Conservation (phyloP, 1,140 invertebrate genomes). For the Drosophila arawakana region DNA sequence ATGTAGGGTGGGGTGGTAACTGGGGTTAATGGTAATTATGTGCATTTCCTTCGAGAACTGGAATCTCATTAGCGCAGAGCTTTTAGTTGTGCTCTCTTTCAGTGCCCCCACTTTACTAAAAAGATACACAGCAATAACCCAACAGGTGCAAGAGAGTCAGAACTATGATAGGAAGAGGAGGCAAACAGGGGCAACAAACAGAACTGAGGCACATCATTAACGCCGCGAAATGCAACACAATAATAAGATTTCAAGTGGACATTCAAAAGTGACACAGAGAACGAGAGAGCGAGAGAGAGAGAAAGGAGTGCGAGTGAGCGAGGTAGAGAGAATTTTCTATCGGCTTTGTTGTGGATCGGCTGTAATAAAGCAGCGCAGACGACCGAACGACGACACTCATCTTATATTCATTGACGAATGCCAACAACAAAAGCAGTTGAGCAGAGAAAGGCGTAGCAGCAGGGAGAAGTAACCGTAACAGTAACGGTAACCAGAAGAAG, state of each 20-base stretch:
- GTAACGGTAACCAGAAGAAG: background rate
- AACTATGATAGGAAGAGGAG: background rate
- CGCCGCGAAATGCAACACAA: conserved; percentile 67
- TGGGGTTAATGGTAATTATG: conserved; percentile 16
- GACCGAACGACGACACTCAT: conserved; percentile 36
- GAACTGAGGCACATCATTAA: conserved; percentile 65
- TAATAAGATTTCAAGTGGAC: conserved; percentile 66
- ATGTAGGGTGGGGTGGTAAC: background rate
- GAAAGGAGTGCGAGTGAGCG: background rate
- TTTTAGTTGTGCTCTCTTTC: background rate
- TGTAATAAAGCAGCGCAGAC: conserved; percentile 26
- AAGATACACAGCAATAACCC: too few relatives aligned
- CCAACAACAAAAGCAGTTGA: conserved; percentile 7
- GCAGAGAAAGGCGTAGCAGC: too few relatives aligned
- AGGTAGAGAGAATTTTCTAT: background rate
- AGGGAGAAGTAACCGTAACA: background rate
- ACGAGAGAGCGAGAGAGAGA: background rate
- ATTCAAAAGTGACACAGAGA: background rate
- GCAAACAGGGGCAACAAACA: background rate
- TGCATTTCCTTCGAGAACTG: background rate
- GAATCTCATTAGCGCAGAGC: conserved; percentile 1
- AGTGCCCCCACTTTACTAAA: background rate
- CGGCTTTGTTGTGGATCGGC: conserved; percentile 41
- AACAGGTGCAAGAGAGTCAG: background rate
- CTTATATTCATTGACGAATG: conserved; percentile 61